A percentile compares a stretch with the other conserved stretches of the same genome.
These are phyloP conservation scores for Sebastes hubbsi DNA, from an alignment of 2,797 vertebrate genomes.

Conservation along the genomic window DNA sequence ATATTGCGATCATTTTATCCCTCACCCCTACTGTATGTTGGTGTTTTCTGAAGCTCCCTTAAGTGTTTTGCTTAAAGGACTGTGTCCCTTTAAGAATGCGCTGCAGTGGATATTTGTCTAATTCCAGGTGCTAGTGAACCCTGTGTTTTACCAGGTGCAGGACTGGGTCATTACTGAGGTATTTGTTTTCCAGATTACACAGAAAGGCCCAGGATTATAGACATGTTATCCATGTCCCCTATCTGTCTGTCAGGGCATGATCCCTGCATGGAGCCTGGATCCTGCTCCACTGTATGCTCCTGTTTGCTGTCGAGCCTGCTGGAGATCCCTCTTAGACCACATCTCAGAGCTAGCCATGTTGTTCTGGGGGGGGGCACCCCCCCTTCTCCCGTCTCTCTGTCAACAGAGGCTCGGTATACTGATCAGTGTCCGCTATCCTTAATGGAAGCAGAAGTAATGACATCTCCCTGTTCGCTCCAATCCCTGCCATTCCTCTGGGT, in stretches of 20 bases:
- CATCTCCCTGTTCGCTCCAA: conserved; percentile 30
- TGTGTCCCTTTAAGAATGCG: conserved; percentile 76
- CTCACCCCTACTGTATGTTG: background rate
- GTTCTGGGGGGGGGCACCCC: background rate
- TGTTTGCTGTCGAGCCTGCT: conserved; percentile 39
- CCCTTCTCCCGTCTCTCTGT: conserved; percentile 34
- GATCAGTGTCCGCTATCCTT: conserved; percentile 49
- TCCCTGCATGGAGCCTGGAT: conserved; percentile 30
- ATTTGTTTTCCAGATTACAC: conserved; percentile 85
- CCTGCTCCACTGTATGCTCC: conserved; percentile 31
- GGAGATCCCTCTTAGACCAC: conserved; percentile 29
- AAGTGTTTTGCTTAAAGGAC: conserved; percentile 25
- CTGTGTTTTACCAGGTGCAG: conserved; percentile 85
- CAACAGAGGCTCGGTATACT: conserved; percentile 45
- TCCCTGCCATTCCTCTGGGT: conserved; percentile 31
- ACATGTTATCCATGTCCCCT: conserved; percentile 68
- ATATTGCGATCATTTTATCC: too few relatives aligned
- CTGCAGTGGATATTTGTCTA: conserved; percentile 75
- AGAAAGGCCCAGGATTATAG: conserved; percentile 77
- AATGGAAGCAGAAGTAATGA: conserved; percentile 61
- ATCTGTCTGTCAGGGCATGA: conserved; percentile 62
- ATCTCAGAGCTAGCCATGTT: conserved; percentile 43
- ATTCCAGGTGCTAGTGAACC: conserved; percentile 81
- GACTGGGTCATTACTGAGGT: conserved; percentile 80
- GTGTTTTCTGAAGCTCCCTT: conserved; percentile 6